These are phyloP conservation scores for Leptodactylus fuscus DNA, from an alignment of 2,113 vertebrate genomes.

Conservation along the genomic window DNA sequence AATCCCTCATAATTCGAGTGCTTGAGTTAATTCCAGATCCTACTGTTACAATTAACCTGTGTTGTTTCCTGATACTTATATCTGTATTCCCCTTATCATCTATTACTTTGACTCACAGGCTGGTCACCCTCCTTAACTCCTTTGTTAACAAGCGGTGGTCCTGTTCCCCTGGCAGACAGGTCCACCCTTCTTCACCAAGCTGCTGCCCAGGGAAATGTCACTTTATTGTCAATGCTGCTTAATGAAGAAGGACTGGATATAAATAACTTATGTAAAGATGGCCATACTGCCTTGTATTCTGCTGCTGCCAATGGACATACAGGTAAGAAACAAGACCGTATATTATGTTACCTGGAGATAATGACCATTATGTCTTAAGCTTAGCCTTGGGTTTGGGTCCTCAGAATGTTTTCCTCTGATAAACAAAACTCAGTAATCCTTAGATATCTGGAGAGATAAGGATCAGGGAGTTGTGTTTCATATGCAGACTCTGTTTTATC, in stretches of 20 bases:
- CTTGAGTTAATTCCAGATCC: conserved; percentile 63
- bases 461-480: too few species aligned
- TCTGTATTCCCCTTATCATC: conserved; percentile 71
- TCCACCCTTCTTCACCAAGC: conserved; percentile 97
- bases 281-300: conserved; percentile 98
- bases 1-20: not conserved
- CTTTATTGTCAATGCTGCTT: conserved; percentile 99
- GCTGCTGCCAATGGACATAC: conserved; percentile 96
- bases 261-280: conserved; percentile 85
- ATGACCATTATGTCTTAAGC: not conserved
- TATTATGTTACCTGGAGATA: not conserved
- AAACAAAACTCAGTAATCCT: too few species aligned
- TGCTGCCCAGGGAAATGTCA: conserved; percentile 99
- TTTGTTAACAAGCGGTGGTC: conserved; percentile 91
- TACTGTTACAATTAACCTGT: conserved; percentile 60
- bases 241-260: conserved; percentile 89
- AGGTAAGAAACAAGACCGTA: conserved; percentile 73
- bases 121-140: conserved; percentile 98
- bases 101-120: conserved; percentile 90
- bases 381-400: too few species aligned
- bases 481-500: too few species aligned
- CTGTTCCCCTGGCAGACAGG: conserved; percentile 98
- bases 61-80: conserved; percentile 59
- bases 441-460: too few species aligned
- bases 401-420: too few species aligned